Evolutionary conservation across 1,140 invertebrate species (phyloP), one percentile per base, ranked within the genome.

Genomic region (Caenorhabditis brenneri): DNA sequence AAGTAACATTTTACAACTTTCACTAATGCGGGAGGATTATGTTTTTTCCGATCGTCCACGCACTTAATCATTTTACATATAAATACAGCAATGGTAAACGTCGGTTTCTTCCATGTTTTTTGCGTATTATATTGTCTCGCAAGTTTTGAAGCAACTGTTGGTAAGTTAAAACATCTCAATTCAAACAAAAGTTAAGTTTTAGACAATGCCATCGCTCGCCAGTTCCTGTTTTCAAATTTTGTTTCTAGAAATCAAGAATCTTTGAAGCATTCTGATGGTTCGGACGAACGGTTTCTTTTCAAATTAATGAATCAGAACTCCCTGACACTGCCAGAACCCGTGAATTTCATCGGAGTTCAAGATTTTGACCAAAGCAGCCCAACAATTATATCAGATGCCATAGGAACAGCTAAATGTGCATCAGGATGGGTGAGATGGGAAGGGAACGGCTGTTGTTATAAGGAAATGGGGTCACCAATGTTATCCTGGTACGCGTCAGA

Each of bases 371-470:
- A 65, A n/a, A 36, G 12, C 9, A 22, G 31, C 36, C 58, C 31
- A 16, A 12, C 27, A 27, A 27, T 36, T 33, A 10, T 65, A 19
- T 33, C 58, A 16, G 58, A 65, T 65, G 29, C 58, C 3, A 65
- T 65, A 19, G 58, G 58, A 65, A 65, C 58, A 19, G 58, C 58
- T 19, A 65, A 36, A 19, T 65, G 58, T 65, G 58, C 58, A 19
- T 65, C 58, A 9, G 58, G 58, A 0, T 65, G 58, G 58, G 24
- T 36, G 3, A 65, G 58, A 36, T 65, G 58, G 58, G 15, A 15
- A 19, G 58, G 58, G 4, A 65, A 65, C 24, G 58, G 58, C 7
- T 65, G 31, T 36, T 65, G 58, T 16, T 65, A 65, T 19, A 65
- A 65, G 15, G 58, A 65, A 36, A 65, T 65, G 58, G 58, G 12